Conservation (phyloP, 2,888 invertebrate species). For the Amblyjoppa fuscipennis region DNA sequence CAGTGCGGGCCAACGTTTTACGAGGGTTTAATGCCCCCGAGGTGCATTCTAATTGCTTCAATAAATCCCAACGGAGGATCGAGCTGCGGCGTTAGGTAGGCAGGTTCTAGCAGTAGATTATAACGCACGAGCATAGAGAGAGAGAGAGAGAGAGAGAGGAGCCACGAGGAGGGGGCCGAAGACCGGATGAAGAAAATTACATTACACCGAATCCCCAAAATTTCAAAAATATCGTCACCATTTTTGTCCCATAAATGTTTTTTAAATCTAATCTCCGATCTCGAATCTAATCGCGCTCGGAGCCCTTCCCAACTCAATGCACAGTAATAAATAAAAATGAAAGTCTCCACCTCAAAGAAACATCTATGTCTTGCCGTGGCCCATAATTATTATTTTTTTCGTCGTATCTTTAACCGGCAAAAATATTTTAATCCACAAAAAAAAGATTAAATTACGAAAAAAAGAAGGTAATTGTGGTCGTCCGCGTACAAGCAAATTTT, state of each 20-base stretch:
- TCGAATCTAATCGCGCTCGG: too few species aligned
- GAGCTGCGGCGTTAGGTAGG: slow-evolving; percentile 51
- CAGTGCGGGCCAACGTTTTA: slow-evolving; percentile 82
- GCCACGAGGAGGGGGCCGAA: not conserved
- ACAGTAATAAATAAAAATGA: too few species aligned
- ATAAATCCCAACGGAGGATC: slow-evolving; percentile 82
- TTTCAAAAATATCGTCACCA: not conserved
- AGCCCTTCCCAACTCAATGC: too few species aligned
- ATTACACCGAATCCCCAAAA: not conserved
- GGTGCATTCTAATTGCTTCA: slow-evolving; percentile 84
- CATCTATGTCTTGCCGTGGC: too few species aligned
- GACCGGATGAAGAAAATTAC: slow-evolving; percentile 28
- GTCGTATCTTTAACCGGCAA: too few species aligned
- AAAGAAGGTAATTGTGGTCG: too few species aligned
- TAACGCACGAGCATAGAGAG: not conserved
- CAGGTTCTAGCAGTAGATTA: slow-evolving; percentile 26
- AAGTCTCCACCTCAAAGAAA: too few species aligned
- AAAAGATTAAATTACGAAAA: too few species aligned
- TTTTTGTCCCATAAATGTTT: not conserved
- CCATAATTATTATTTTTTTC: too few species aligned
- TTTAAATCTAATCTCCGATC: too few species aligned
- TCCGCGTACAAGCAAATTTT: too few species aligned
- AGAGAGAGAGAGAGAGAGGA: not conserved
- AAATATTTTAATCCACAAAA: too few species aligned
- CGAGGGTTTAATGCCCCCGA: slow-evolving; percentile 84